Conservation (phyloP, 2,113 vertebrate species). For the Channa maculata region DNA sequence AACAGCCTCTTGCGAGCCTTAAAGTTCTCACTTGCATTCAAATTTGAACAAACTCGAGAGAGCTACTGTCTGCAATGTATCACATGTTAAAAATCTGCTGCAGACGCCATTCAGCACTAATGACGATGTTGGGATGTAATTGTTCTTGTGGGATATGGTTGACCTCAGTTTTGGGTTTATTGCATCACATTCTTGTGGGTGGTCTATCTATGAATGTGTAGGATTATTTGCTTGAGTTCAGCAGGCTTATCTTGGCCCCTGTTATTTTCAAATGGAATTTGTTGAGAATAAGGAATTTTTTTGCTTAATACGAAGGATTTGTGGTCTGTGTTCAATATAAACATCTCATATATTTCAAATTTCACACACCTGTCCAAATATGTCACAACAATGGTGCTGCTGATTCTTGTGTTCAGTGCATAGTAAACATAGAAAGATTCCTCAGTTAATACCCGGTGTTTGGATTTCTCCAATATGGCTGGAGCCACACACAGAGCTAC, state of each 20-base stretch:
- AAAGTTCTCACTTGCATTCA: slow-evolving; percentile 40
- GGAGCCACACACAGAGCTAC: slow-evolving; percentile 9
- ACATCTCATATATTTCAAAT: slow-evolving; percentile 53
- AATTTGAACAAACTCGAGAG: slow-evolving; percentile 9
- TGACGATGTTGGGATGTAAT: background rate
- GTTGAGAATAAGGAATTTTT: slow-evolving; percentile 20
- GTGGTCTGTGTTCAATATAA: slow-evolving; percentile 37
- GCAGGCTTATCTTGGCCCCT: slow-evolving; percentile 21
- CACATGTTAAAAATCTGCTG: background rate
- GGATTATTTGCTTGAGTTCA: slow-evolving; percentile 27
- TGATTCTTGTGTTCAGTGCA: slow-evolving; percentile 50
- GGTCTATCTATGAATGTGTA: slow-evolving; percentile 52
- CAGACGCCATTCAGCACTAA: background rate
- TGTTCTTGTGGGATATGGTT: background rate
- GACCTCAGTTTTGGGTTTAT: slow-evolving; percentile 22
- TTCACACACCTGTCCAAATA: slow-evolving; percentile 66
- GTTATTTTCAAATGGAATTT: slow-evolving; percentile 20
- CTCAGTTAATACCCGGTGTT: slow-evolving; percentile 50
- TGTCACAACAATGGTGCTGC: slow-evolving; percentile 12
- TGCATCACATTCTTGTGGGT: slow-evolving; percentile 51
- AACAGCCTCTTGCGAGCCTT: slow-evolving; percentile 34
- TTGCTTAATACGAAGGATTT: slow-evolving; percentile 41
- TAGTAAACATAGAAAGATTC: slow-evolving; percentile 56
- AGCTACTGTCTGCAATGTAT: background rate
- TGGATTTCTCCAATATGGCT: slow-evolving; percentile 35